A percentile compares a stretch with the other conserved stretches of the same genome.
Conservation (phyloP, 2,888 invertebrate genomes). For the Pterobdella sp. region DNA sequence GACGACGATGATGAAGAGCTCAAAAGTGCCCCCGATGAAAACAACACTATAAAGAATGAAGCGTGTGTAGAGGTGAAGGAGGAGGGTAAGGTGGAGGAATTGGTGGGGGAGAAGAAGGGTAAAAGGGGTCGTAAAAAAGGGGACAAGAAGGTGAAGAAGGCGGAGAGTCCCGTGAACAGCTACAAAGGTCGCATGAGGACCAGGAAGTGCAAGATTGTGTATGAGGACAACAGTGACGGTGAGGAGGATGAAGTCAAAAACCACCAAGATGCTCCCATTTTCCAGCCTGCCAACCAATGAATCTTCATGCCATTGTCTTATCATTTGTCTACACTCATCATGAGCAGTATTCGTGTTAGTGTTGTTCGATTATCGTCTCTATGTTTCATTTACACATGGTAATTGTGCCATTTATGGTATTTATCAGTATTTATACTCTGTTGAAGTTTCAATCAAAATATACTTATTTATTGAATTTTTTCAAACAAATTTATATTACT, state of each 20-base stretch:
- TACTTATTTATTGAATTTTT: too few species aligned
- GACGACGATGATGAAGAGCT: constrained; percentile 9
- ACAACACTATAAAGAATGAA: background rate
- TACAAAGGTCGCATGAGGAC: background rate
- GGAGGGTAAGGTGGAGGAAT: background rate
- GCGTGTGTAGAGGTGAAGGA: background rate
- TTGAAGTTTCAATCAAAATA: too few species aligned
- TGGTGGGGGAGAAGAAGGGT: background rate
- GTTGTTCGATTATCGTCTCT: too few species aligned
- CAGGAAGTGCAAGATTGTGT: background rate
- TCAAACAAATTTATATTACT: too few species aligned
- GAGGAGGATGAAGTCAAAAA: background rate
- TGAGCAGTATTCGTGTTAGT: too few species aligned
- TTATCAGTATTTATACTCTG: too few species aligned
- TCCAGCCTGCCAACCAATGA: too few species aligned
- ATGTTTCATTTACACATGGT: too few species aligned
- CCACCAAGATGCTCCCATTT: too few species aligned
- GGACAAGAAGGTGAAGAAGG: background rate
- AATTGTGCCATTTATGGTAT: too few species aligned
- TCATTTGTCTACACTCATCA: too few species aligned
- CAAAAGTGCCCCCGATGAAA: background rate
- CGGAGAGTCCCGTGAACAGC: background rate
- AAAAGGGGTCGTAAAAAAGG: background rate
- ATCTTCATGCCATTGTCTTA: too few species aligned
- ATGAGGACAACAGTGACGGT: background rate